Percentiles rank a stretch among this genome's conserved stretches.
phyloP scores from a whole-genome alignment of 2,888 invertebrate genomes.

The Furcula furcula region DNA sequence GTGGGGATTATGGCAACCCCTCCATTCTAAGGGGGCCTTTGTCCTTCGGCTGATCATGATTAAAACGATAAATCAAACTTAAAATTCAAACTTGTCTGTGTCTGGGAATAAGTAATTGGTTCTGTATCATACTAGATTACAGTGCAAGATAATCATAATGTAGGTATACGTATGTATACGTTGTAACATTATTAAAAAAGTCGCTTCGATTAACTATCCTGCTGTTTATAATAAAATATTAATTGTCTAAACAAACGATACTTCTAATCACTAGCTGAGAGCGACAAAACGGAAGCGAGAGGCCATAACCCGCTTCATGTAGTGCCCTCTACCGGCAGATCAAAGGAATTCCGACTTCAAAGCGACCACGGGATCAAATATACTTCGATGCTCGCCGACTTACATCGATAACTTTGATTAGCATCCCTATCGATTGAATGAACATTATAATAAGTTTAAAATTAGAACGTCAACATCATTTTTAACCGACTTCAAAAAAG shows the following conservation, averaged over 20 bases:
- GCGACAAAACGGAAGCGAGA: slow-evolving; percentile 20
- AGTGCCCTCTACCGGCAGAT: slow-evolving; percentile 15
- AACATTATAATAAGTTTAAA: neutral
- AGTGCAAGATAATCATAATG: too few species aligned
- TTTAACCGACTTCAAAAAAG: too few species aligned
- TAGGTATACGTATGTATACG: too few species aligned
- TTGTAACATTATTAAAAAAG: too few species aligned
- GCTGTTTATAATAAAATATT: slow-evolving; percentile 27
- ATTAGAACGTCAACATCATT: neutral
- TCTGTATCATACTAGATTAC: too few species aligned
- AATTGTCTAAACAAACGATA: slow-evolving; percentile 15
- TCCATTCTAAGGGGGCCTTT: too few species aligned
- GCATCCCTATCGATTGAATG: neutral
- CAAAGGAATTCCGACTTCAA: slow-evolving; percentile 20
- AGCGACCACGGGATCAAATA: slow-evolving; percentile 5
- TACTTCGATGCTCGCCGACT: neutral
- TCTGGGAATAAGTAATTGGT: too few species aligned
- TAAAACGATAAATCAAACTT: too few species aligned
- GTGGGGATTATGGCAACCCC: too few species aligned
- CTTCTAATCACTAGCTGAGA: slow-evolving; percentile 3
- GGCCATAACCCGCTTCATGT: slow-evolving; percentile 14
- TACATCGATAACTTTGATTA: neutral
- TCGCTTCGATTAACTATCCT: neutral
- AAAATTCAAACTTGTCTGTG: too few species aligned
- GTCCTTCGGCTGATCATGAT: too few species aligned